phyloP scores from a whole-genome alignment of 2,797 vertebrate species.

The Microctenopoma stevenorrisi region DNA sequence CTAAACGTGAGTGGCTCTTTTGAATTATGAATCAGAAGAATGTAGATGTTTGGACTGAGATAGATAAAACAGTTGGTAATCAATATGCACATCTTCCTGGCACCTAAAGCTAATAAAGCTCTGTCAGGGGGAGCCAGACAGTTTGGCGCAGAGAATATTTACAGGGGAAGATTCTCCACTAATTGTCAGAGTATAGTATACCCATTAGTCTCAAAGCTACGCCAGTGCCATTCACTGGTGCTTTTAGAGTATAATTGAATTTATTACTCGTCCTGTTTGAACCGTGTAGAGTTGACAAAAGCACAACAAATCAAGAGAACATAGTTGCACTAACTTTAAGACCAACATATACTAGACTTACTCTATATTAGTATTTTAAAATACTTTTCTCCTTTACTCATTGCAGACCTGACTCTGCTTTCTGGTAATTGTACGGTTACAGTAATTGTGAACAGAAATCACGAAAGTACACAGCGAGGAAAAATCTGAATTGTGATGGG shows the following conservation, averaged over 20 bases:
- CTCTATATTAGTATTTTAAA: not conserved
- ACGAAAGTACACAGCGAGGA: not conserved
- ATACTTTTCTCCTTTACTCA: conserved; percentile 7
- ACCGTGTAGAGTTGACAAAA: conserved; percentile 18
- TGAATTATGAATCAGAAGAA: conserved; percentile 68
- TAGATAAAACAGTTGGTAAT: conserved; percentile 65
- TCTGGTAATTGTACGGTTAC: conserved; percentile 22
- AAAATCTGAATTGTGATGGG: conserved; percentile 8
- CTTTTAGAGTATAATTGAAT: conserved; percentile 50
- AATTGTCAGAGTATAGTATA: conserved; percentile 65
- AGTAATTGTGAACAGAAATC: conserved; percentile 33
- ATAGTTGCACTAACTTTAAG: conserved; percentile 10
- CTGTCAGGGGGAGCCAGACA: conserved; percentile 70
- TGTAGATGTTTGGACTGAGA: conserved; percentile 61
- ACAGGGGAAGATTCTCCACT: conserved; percentile 62
- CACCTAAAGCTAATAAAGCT: conserved; percentile 73
- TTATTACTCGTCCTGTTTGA: conserved; percentile 38
- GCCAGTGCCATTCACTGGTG: conserved; percentile 39
- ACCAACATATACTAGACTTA: not conserved
- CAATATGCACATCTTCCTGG: conserved; percentile 75
- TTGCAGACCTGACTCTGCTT: conserved; percentile 13
- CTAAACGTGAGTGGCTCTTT: conserved; percentile 48
- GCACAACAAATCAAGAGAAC: conserved; percentile 32
- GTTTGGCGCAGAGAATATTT: conserved; percentile 68
- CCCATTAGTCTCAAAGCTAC: conserved; percentile 52